A percentile compares a stretch with the other conserved stretches of the same genome.
Evolutionary conservation across 2,797 vertebrate genomes (phyloP).

Genomic region (Gouania willdenowi): DNA sequence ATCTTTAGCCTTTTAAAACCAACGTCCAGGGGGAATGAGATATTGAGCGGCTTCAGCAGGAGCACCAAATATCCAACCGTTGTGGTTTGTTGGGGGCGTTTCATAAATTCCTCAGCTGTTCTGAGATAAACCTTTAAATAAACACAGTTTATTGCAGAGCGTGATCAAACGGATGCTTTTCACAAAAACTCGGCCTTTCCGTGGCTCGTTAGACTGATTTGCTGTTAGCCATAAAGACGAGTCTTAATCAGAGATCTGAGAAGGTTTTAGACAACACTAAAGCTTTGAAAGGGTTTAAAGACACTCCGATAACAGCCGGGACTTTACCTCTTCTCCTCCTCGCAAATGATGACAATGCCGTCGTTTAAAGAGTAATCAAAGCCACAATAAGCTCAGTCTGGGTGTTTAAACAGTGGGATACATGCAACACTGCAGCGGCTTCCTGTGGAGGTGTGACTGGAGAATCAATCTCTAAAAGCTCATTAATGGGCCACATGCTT

Average conservation of each 20-base stretch:
- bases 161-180: constrained; percentile 23
- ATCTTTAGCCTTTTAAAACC: constrained; percentile 53
- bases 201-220: constrained; percentile 35
- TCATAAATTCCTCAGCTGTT: constrained; percentile 38
- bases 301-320: constrained; percentile 10
- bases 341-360: background rate
- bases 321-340: background rate
- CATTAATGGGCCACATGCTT: no score
- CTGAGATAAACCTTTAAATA: constrained; percentile 41
- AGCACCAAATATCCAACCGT: constrained; percentile 28
- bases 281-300: constrained; percentile 17
- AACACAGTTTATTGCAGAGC: constrained; percentile 20
- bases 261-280: constrained; percentile 1
- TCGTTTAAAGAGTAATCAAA: background rate
- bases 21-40: constrained; percentile 26
- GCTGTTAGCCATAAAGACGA: constrained; percentile 20
- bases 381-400: background rate
- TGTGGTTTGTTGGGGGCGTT: constrained; percentile 26
- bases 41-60: constrained; percentile 45
- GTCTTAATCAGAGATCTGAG: constrained; percentile 18
- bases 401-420: background rate
- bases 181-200: constrained; percentile 22
- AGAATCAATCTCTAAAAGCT: background rate
- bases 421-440: no score
- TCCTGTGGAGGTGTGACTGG: no score